Conservation (phyloP, 2,113 vertebrate species). For the Mormyrus iriodes region DNA sequence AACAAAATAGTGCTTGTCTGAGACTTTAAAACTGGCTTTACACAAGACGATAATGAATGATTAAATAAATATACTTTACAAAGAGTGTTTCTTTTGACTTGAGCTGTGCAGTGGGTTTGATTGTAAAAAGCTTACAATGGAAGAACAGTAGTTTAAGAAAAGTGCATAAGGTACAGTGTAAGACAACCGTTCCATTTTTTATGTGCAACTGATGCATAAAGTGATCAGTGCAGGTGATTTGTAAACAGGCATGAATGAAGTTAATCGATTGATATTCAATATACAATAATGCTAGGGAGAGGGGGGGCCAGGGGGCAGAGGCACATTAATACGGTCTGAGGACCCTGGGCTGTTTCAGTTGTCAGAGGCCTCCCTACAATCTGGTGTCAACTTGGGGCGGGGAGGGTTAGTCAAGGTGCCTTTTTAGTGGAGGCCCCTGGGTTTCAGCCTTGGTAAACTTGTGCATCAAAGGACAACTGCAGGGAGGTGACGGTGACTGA, state of each 20-base stretch:
- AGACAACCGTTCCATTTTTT: neutral
- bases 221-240: neutral
- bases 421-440: neutral
- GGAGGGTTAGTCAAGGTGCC: neutral
- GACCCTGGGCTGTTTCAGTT: neutral
- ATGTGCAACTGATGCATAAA: neutral
- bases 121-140: neutral
- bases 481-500: slow-evolving; percentile 37
- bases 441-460: neutral
- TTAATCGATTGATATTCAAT: neutral
- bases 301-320: neutral
- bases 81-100: neutral
- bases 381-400: neutral
- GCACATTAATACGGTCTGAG: neutral
- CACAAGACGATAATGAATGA: neutral
- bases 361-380: neutral
- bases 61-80: neutral
- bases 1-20: neutral
- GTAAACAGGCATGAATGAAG: neutral
- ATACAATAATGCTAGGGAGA: neutral
- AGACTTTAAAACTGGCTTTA: neutral
- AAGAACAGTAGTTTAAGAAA: neutral
- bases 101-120: neutral
- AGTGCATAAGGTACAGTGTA: neutral
- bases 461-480: neutral